Evolutionary conservation across 92 coral and sea anemone species (phyloP).

Genomic region (Isaurus tuberculatus): DNA sequence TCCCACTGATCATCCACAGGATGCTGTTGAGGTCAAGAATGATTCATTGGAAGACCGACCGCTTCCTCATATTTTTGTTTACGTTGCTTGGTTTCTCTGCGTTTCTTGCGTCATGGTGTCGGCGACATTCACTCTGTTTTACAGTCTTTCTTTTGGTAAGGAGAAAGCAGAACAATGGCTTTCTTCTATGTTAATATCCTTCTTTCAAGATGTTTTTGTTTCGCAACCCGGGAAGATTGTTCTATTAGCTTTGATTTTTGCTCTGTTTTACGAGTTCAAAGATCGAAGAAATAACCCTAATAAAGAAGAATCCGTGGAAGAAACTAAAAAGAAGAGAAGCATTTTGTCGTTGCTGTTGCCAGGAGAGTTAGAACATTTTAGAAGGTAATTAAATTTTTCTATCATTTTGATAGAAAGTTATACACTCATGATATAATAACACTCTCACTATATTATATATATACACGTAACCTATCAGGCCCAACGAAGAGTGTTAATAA

Average conservation of each 20-base stretch:
- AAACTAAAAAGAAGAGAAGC: background rate
- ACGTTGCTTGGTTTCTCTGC: conserved; percentile 57
- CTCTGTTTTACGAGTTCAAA: conserved; percentile 11
- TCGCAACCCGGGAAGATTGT: conserved; percentile 55
- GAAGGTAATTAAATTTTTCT: background rate
- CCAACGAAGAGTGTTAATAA: too few relatives aligned
- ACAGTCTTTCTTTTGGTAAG: conserved; percentile 33
- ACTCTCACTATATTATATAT: too few relatives aligned
- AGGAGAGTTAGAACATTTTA: conserved; percentile 9
- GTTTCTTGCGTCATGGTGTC: conserved; percentile 40
- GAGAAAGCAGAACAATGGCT: conserved; percentile 53
- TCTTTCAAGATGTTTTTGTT: conserved; percentile 47
- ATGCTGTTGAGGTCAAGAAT: background rate
- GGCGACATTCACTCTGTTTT: conserved; percentile 37
- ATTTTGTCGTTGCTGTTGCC: conserved; percentile 21
- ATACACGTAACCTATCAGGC: too few relatives aligned
- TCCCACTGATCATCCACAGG: background rate
- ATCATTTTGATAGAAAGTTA: too few relatives aligned
- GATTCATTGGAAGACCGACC: conserved; percentile 8
- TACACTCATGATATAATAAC: too few relatives aligned
- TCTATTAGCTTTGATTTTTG: conserved; percentile 37
- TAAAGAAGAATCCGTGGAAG: background rate
- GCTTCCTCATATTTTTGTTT: conserved; percentile 27
- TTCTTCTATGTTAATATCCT: conserved; percentile 41
- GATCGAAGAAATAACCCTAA: background rate